Conservation (phyloP, 2,113 vertebrate species). For the Notiomystis cincta region DNA sequence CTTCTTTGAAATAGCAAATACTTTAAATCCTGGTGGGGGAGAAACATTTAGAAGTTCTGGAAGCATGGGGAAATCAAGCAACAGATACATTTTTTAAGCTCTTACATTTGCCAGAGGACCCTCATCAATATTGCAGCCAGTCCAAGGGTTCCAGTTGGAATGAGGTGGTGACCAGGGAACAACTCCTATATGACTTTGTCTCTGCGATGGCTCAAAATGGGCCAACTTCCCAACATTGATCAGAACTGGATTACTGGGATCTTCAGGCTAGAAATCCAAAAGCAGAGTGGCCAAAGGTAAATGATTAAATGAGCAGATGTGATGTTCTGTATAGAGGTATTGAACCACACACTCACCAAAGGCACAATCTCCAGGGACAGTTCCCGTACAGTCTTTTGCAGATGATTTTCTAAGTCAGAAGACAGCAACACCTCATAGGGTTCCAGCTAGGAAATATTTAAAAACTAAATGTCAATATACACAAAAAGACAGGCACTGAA, state of each 20-base stretch:
- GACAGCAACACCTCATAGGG: constrained; percentile 79
- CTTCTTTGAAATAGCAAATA: not conserved
- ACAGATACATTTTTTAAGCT: not conserved
- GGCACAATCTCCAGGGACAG: constrained; percentile 78
- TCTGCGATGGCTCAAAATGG: constrained; percentile 88
- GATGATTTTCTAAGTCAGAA: constrained; percentile 80
- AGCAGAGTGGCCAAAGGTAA: not conserved
- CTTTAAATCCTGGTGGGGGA: not conserved
- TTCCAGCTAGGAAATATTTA: constrained; percentile 77
- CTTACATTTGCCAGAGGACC: constrained; percentile 86
- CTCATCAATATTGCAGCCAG: constrained; percentile 95
- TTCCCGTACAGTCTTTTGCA: constrained; percentile 75
- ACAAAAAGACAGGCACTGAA: not conserved
- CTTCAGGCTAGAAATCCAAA: constrained; percentile 72
- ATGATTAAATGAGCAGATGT: not conserved
- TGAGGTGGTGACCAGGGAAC: constrained; percentile 97
- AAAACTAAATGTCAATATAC: not conserved
- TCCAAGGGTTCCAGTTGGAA: constrained; percentile 99
- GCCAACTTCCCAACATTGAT: constrained; percentile 87
- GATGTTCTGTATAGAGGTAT: not conserved
- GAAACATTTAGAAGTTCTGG: not conserved
- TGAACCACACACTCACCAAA: constrained; percentile 60
- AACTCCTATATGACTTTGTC: constrained; percentile 80
- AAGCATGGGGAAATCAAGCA: not conserved
- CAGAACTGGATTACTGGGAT: constrained; percentile 74